Evolutionary conservation across 2,797 vertebrate species (phyloP).

Genomic region (Cyprinodon diabolis): DNA sequence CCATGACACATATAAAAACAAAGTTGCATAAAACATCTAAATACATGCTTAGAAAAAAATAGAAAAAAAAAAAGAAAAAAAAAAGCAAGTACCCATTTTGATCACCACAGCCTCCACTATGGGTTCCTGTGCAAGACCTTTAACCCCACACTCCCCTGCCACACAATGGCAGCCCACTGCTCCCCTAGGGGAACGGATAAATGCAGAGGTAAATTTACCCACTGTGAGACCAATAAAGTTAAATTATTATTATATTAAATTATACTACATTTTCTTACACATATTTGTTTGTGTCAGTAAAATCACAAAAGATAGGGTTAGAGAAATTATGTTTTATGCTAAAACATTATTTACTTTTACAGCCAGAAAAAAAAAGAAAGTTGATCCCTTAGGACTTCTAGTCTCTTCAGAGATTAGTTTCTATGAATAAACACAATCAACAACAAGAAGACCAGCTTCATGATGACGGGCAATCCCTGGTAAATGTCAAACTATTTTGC

Average conservation of each 20-base stretch:
- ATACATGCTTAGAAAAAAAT: not conserved
- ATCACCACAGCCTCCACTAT: no score
- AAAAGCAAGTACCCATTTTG: no score
- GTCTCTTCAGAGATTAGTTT: not conserved
- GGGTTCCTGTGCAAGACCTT: no score
- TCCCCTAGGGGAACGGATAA: no score
- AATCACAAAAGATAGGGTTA: not conserved
- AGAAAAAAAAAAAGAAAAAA: no score
- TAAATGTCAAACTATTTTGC: not conserved
- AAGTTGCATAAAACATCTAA: conserved; percentile 16
- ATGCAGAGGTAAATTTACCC: no score
- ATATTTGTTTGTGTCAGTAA: not conserved
- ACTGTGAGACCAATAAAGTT: no score
- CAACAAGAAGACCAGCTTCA: not conserved
- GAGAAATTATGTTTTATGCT: not conserved
- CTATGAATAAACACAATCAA: not conserved
- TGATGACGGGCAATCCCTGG: not conserved
- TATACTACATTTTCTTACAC: not conserved
- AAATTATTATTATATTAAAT: no score
- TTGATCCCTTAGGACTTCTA: not conserved
- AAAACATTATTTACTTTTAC: not conserved
- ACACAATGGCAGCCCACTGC: no score
- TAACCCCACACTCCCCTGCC: no score
- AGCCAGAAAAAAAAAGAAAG: not conserved
- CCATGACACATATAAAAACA: conserved; percentile 18